These are phyloP conservation scores for Delphinus delphis DNA, from an alignment of 2,113 vertebrate genomes.

Conservation along the genomic window DNA sequence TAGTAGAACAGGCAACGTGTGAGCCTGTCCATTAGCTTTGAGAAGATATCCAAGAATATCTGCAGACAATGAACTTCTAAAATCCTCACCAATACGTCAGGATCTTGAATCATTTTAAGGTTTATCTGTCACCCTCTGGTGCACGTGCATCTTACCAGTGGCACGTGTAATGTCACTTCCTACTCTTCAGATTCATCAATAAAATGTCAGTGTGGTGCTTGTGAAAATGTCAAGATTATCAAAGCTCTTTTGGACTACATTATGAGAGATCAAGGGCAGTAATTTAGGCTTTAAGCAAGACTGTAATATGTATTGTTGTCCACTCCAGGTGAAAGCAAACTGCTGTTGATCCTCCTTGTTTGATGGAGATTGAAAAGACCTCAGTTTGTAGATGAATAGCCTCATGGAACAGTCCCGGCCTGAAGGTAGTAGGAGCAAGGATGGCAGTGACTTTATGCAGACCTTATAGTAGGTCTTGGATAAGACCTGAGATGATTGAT, in stretches of 20 bases:
- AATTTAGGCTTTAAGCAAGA: background rate
- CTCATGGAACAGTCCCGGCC: background rate
- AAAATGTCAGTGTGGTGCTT: background rate
- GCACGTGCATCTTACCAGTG: background rate
- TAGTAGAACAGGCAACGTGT: background rate
- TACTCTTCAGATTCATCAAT: background rate
- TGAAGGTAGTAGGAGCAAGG: background rate
- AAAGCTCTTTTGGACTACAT: background rate
- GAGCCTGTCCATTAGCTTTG: background rate
- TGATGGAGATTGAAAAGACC: background rate
- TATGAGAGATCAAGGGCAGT: background rate
- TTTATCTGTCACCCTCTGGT: background rate
- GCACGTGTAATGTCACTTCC: background rate
- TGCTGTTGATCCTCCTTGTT: background rate
- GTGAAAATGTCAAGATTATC: background rate
- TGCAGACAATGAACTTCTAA: background rate
- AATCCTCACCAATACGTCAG: background rate
- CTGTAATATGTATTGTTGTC: background rate
- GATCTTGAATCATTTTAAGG: background rate
- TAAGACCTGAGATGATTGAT: background rate
- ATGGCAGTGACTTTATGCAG: background rate
- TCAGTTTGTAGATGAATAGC: background rate
- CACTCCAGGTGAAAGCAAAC: background rate
- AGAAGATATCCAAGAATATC: background rate
- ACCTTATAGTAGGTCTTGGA: background rate